These are phyloP conservation scores for Anguilla marmorata DNA, from an alignment of 2,797 vertebrate species.

Conservation along the genomic window DNA sequence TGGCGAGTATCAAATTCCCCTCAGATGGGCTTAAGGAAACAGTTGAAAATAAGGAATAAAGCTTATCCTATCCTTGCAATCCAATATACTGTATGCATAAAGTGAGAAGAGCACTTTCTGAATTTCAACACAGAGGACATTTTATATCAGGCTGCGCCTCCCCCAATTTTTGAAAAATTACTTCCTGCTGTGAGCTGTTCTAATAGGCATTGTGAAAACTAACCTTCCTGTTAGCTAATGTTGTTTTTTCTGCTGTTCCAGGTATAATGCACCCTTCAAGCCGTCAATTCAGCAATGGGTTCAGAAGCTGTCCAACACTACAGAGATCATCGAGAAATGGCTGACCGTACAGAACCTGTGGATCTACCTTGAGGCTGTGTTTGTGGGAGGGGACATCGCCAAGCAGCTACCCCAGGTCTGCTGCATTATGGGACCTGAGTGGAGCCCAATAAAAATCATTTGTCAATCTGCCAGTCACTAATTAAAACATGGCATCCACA, in stretches of 20 bases:
- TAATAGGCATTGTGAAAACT: neutral
- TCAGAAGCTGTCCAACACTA: slow-evolving; percentile 79
- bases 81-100: no score
- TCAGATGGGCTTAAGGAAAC: no score
- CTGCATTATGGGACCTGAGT: neutral
- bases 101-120: neutral
- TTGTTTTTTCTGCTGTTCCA: slow-evolving; percentile 48
- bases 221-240: neutral
- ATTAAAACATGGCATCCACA: neutral
- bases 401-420: slow-evolving; percentile 84
- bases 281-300: slow-evolving; percentile 79
- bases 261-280: slow-evolving; percentile 80
- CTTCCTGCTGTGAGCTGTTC: neutral
- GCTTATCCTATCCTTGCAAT: no score
- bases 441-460: neutral
- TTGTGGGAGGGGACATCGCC: slow-evolving; percentile 85
- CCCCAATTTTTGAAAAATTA: no score
- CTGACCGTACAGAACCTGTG: slow-evolving; percentile 83
- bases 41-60: no score
- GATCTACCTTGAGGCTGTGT: slow-evolving; percentile 88
- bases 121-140: neutral
- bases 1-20: no score
- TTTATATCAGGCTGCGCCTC: no score
- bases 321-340: slow-evolving; percentile 83
- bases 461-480: neutral